Evolutionary conservation across 2,113 vertebrate genomes (phyloP), one percentile per base, ranked within the genome.

Genomic region (Ceyx cyanopectus): DNA sequence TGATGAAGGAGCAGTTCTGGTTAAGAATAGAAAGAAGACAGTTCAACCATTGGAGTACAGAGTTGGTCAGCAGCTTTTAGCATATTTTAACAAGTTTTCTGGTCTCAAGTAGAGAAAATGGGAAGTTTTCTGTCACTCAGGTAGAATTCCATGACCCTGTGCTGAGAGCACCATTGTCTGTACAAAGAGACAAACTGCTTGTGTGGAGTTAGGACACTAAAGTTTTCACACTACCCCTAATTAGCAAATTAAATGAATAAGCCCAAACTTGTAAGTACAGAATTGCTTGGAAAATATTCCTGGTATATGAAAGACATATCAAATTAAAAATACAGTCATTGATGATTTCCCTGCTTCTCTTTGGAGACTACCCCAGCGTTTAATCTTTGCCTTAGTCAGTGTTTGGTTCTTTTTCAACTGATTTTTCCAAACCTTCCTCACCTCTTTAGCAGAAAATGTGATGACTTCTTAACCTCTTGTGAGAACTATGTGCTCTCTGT

Each of bases 171-270:
- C 46, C 24, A 1, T n/a, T 7, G 32, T 37, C 37, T 12, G 15
- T 43, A 10, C 53, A 13, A 19, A 37, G 43, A 68, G 68, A 15
- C 20, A 53, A 70, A 10, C 73, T 19, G 1, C 62, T 61, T 32
- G 6, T 8, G 1, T 24, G 56, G 57, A 65, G 13, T 54, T n/a
- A 17, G 62, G 22, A 24, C 51, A 3, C 61, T 43, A 2, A 4
- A 0, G 27, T 51, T 85, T 51, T 24, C 8, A 21, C 15, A 0
- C 0, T 62, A 6, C 14, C 15, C 29, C 1, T 32, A 78, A 78
- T 79, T 16, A 85, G 62, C 66, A 57, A 43, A 91, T 18, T 26
- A n/a, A 89, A 45, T 1, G 9, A 7, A 5, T 0, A 56, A 85
- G 58, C 27, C 43, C 74, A 51, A 40, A 20, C 19, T 3, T 3